These are phyloP conservation scores for Loriculus beryllinus DNA, from an alignment of 2,797 vertebrate genomes.

Conservation along the genomic window DNA sequence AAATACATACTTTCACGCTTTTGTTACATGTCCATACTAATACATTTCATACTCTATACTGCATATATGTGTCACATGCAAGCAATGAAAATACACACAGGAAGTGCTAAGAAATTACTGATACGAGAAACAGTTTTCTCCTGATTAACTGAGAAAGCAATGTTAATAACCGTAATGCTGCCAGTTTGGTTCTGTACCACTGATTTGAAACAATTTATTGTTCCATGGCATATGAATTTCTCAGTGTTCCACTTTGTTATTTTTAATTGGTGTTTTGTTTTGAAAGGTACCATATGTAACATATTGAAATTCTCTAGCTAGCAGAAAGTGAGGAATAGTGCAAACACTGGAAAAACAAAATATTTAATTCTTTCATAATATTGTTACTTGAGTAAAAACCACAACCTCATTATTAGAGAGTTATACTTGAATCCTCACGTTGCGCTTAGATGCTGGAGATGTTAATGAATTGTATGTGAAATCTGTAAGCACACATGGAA, in stretches of 20 bases:
- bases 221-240: constrained; percentile 5
- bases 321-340: background rate
- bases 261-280: constrained; percentile 55
- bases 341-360: background rate
- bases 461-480: background rate
- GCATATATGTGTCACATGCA: background rate
- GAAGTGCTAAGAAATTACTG: background rate
- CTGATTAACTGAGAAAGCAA: background rate
- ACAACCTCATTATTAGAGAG: background rate
- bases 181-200: background rate
- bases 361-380: constrained; percentile 13
- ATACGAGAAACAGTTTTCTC: background rate
- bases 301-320: constrained; percentile 8
- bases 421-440: background rate
- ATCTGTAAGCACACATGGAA: background rate
- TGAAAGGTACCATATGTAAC: constrained; percentile 2
- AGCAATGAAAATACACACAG: background rate
- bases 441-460: background rate
- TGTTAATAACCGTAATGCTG: background rate
- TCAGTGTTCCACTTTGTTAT: background rate
- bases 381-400: background rate
- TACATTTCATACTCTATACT: background rate
- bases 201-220: background rate
- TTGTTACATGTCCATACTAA: background rate
- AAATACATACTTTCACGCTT: background rate